Percentiles rank a stretch among this genome's conserved stretches.
phyloP scores from a whole-genome alignment of 2,888 invertebrate species.

The Monochamus alternatus region DNA sequence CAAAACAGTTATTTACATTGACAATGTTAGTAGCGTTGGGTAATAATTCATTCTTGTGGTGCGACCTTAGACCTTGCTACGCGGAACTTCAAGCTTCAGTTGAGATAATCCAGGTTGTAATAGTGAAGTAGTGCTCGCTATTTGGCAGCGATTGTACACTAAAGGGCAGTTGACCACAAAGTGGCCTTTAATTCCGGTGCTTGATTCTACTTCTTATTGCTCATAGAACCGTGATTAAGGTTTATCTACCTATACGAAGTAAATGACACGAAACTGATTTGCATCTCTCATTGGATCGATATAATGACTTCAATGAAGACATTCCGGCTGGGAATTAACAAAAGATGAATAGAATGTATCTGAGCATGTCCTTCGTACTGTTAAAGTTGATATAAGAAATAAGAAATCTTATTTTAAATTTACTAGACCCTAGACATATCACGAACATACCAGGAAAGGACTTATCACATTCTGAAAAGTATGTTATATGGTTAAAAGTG shows the following conservation, averaged over 20 bases:
- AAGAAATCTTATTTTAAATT: no score
- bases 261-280: no score
- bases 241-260: not conserved
- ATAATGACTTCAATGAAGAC: no score
- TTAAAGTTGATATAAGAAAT: no score
- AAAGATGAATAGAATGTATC: no score
- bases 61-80: slow-evolving; percentile 63
- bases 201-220: slow-evolving; percentile 31
- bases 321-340: no score
- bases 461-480: no score
- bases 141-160: slow-evolving; percentile 46
- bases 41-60: slow-evolving; percentile 52
- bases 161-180: slow-evolving; percentile 46
- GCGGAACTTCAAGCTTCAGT: slow-evolving; percentile 63
- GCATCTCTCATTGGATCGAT: no score
- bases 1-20: slow-evolving; percentile 31
- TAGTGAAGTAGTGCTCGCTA: slow-evolving; percentile 46
- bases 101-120: slow-evolving; percentile 55
- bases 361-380: no score
- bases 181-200: slow-evolving; percentile 37
- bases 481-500: no score
- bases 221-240: slow-evolving; percentile 25
- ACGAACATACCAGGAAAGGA: no score
- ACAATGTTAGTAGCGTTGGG: slow-evolving; percentile 41
- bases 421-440: no score